Base-by-base conservation (phyloP, 2,888 invertebrate genomes). In the Stictocephala bisonia region DNA sequence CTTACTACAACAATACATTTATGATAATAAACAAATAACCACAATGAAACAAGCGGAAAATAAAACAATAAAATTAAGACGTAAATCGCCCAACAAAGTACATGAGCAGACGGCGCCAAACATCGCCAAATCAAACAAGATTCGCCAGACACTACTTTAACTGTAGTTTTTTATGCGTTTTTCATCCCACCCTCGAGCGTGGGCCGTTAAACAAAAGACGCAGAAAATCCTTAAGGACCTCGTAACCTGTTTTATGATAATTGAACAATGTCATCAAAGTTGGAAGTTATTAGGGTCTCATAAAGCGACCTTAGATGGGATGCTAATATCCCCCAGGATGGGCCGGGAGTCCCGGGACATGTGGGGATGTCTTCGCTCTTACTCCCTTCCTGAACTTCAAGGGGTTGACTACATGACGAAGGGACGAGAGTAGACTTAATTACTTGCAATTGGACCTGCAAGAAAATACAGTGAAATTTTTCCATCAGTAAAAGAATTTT, bases 221-320 rank as follows among this genome's bases (percentile, higher is more conserved):
- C 60, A 64, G 71, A 71, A 64, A 71, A 71, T 68, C 71, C 60
- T 71, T 71, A 71, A 71, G 64, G 60, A 60, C 71, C 29, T 71
- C 71, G 60, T 71, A 71, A 71, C 60, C 71, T 64, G 40, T 60
- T 71, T 71, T 71, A 71, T 71, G 71, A 40, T 71, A 71, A 71
- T 71, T 71, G 71, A 71, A 71, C 71, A 71, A 71, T 64, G 60
- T 64, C 71, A 64, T 71, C 71, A 71, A 71, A 71, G 64, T 71
- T 71, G 60, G 71, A 50, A 71, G 71, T 71, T 71, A 71, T 71
- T 71, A 71, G 71, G 64, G 40, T 9, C 41, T 26, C 24, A 64
- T 64, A 64, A 64, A 64, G 64, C 64, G 2, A 22, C 41, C 64
- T 20, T 44, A 44, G 44, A 44, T 44, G 44, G 44, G 44, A 44